These are phyloP conservation scores for Arge pagana DNA, from an alignment of 2,888 invertebrate genomes.

Conservation along the genomic window DNA sequence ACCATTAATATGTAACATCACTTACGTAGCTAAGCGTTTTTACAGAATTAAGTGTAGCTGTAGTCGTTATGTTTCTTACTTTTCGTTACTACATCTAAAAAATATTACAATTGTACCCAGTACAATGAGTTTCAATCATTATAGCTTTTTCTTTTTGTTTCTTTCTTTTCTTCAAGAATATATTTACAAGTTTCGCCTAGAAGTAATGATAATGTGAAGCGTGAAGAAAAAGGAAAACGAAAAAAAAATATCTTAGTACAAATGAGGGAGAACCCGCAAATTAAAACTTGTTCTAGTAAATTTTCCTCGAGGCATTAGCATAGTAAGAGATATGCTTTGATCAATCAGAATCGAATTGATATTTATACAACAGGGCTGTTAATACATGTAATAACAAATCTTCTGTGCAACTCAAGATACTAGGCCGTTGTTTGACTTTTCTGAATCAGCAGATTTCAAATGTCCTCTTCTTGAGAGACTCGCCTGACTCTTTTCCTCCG, in stretches of 20 bases:
- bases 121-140: constrained; percentile 31
- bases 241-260: not conserved
- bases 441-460: constrained; percentile 26
- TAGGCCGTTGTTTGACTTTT: constrained; percentile 39
- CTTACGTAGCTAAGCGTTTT: constrained; percentile 30
- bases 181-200: constrained; percentile 8
- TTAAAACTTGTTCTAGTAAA: too few relatives aligned
- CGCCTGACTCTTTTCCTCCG: constrained; percentile 1
- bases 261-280: too few relatives aligned
- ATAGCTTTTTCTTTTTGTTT: constrained; percentile 21
- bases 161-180: too few relatives aligned
- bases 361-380: constrained; percentile 5
- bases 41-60: constrained; percentile 30
- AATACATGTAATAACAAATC: constrained; percentile 8
- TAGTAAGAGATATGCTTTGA: too few relatives aligned
- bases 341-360: too few relatives aligned
- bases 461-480: constrained; percentile 6
- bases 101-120: constrained; percentile 40
- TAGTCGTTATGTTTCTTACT: constrained; percentile 7
- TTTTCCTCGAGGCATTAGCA: too few relatives aligned
- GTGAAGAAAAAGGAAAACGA: not conserved
- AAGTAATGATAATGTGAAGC: not conserved
- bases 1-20: constrained; percentile 30
- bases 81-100: constrained; percentile 29
- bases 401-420: constrained; percentile 31